Base-by-base conservation (phyloP, 2,797 vertebrate species). In the Enteromius unitaeniatus region DNA sequence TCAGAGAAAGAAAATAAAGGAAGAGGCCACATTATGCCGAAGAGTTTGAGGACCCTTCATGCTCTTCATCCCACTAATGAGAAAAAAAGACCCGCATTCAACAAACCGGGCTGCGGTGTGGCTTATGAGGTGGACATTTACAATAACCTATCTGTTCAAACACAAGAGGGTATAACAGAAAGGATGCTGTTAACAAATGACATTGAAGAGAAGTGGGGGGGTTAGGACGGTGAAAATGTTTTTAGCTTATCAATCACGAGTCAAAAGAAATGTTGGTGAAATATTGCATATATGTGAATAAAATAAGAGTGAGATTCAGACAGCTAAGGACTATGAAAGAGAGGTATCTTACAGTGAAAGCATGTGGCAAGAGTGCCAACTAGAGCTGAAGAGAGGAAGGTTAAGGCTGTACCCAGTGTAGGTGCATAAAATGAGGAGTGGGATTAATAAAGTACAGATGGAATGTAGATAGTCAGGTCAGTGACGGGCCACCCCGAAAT, bases 301-400 rank as follows among this genome's bases (percentile, higher is more conserved):
- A 85, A 86, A 69, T 81, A 84, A 82, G 88, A 4, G 37, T 21
- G 72, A 47, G 23, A 49, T 34, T 70, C 28, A 51, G n/a, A 28
- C 1, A 13, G n/a, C 17, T 67, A 11, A 28, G 17, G 11, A 42
- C 31, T 26, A 23, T 64, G 28, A 51, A 62, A 28, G 6, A 70
- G n/a, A 51, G 31, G 28, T 19, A 49, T 45, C 42, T 68, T n/a
- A 7, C 26, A 69, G 62, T 28, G 23, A 31, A 83, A 34, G 11
- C 86, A 86, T 92, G 92, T 94, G 91, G 92, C 92, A 93, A 92
- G 92, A 93, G 85, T 94, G 92, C 93, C 94, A 94, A 91, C 92
- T 93, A 93, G 92, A 94, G 92, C 92, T 92, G 87, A 92, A 93
- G 92, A 6, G 74, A 85, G 93, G 92, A 93, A 93, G 89, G 88